Conservation (phyloP, 2,888 invertebrate species). For the Drosophila nigricruria region DNA sequence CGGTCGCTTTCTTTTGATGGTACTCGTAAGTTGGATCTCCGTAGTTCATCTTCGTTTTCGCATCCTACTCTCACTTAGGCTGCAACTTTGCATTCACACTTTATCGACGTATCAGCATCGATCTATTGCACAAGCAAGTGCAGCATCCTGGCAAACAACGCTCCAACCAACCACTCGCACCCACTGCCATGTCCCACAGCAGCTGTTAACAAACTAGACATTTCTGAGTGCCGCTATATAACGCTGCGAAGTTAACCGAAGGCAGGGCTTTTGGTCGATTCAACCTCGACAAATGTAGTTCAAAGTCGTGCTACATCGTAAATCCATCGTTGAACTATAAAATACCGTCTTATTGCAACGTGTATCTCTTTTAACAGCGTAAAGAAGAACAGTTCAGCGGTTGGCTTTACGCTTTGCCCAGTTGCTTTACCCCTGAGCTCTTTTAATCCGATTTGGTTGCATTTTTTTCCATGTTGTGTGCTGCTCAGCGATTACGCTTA, state of each 20-base stretch:
- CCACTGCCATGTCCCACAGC: constrained; percentile 4
- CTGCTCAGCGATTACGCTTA: constrained; percentile 67
- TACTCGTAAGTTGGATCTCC: constrained; percentile 37
- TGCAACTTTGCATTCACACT: constrained; percentile 49
- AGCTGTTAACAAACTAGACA: constrained; percentile 59
- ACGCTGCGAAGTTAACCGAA: constrained; percentile 38
- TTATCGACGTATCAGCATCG: constrained; percentile 60
- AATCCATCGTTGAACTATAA: constrained; percentile 82
- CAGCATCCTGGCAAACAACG: constrained; percentile 28
- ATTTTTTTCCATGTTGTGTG: constrained; percentile 64
- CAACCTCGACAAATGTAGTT: constrained; percentile 73
- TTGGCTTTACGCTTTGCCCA: constrained; percentile 68
- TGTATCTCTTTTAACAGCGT: constrained; percentile 65
- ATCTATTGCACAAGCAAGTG: constrained; percentile 56
- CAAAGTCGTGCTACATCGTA: constrained; percentile 76
- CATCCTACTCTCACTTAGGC: constrained; percentile 1
- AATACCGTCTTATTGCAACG: constrained; percentile 79
- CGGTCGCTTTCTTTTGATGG: constrained; percentile 43
- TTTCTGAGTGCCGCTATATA: constrained; percentile 29
- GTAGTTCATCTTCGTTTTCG: constrained; percentile 40
- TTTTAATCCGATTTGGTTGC: constrained; percentile 77
- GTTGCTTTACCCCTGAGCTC: constrained; percentile 70
- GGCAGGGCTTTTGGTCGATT: constrained; percentile 28
- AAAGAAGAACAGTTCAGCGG: constrained; percentile 57
- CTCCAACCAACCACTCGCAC: neutral